These are phyloP conservation scores for Rachycentron canadum DNA, from an alignment of 2,797 vertebrate species.

Conservation along the genomic window DNA sequence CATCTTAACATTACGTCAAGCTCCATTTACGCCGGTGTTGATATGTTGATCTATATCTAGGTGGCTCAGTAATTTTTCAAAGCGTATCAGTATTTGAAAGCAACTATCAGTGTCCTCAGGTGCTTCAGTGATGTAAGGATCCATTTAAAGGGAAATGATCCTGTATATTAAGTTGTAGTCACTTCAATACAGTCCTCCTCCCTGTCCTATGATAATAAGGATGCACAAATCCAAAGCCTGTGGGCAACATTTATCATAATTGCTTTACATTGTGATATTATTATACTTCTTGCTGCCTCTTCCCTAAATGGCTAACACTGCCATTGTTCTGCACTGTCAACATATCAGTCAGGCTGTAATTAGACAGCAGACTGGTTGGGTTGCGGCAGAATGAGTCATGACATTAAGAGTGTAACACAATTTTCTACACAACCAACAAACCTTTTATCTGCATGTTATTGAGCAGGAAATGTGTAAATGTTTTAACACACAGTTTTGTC, in stretches of 20 bases:
- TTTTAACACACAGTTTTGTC: not conserved
- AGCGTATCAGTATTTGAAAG: not conserved
- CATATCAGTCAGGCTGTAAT: not conserved
- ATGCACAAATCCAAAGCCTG: not conserved
- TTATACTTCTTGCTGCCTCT: not conserved
- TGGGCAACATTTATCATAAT: not conserved
- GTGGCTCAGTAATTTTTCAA: not conserved
- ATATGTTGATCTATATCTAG: not conserved
- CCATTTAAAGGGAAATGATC: not conserved
- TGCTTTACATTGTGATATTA: not conserved
- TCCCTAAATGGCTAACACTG: not conserved
- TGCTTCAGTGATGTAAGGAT: not conserved
- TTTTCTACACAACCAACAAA: not conserved
- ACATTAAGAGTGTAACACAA: not conserved
- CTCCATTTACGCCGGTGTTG: slow-evolving; percentile 7
- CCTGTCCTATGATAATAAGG: not conserved
- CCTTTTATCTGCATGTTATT: not conserved
- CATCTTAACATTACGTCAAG: slow-evolving; percentile 5
- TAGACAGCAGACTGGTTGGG: not conserved
- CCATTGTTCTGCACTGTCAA: not conserved
- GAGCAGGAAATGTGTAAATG: not conserved
- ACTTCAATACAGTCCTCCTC: not conserved
- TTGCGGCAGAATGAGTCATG: not conserved
- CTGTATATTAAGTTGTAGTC: not conserved
- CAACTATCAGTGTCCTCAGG: not conserved